phyloP scores from a whole-genome alignment of 2,797 vertebrate species.

The Arctocebus calabarensis region DNA sequence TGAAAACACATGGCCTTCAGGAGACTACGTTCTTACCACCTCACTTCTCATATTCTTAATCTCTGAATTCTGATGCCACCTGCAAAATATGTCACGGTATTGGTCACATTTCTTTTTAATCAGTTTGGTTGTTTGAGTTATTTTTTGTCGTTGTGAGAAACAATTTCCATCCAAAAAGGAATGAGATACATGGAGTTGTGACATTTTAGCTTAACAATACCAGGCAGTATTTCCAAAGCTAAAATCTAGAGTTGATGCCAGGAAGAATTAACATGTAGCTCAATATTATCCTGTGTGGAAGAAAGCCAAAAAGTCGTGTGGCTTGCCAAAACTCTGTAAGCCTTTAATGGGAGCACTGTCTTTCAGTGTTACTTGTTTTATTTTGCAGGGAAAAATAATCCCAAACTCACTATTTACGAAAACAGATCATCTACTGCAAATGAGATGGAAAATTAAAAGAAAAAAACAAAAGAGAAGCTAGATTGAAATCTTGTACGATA shows the following conservation, averaged over 20 bases:
- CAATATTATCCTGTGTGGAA: constrained; percentile 38
- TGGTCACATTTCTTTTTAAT: background rate
- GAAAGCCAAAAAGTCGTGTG: constrained; percentile 17
- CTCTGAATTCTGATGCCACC: background rate
- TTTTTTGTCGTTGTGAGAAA: constrained; percentile 53
- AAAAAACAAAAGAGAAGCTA: background rate
- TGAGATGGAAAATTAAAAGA: background rate
- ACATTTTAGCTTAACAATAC: constrained; percentile 43
- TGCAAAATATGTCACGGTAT: background rate
- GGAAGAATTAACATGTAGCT: constrained; percentile 56
- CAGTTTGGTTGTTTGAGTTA: constrained; percentile 24
- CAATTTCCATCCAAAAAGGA: constrained; percentile 17
- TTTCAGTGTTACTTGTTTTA: background rate
- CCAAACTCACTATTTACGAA: background rate
- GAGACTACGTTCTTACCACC: background rate
- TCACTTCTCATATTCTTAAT: background rate
- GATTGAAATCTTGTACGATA: background rate
- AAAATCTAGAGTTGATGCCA: constrained; percentile 52
- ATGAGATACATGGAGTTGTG: background rate
- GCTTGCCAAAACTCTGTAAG: constrained; percentile 38
- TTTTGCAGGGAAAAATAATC: constrained; percentile 16
- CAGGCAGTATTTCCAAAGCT: constrained; percentile 44
- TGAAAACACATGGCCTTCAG: background rate
- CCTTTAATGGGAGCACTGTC: background rate
- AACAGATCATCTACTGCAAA: background rate